Base-by-base conservation (phyloP, 2,888 invertebrate genomes). In the Chrysolina americana region DNA sequence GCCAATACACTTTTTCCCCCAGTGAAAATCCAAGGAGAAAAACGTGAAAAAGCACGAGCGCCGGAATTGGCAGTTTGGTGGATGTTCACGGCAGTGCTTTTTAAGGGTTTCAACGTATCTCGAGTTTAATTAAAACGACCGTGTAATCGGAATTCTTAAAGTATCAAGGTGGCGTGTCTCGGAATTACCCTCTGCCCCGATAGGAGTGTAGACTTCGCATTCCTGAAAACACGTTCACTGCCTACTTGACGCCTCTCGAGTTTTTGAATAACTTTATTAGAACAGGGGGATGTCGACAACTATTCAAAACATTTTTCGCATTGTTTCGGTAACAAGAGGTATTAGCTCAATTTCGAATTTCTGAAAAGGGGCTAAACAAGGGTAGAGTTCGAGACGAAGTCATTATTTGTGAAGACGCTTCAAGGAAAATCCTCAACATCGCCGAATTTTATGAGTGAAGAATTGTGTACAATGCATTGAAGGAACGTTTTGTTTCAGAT, bases 121-220 rank as follows among this genome's bases (percentile, higher is more conserved):
- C 73, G 75, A 75, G 78, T 79, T 80, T 80, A 80, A 80, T 80
- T 80, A 80, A 80, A 79, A 76, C 79, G 75, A 69, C 78, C 74
- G 73, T 77, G 71, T 76, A 76, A 78, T 80, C 77, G 76, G 73
- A 77, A 78, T 79, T 79, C 80, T 78, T 76, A 74, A 75, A 77
- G 77, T 73, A 71, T 65, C 68, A 69, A 66, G 74, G 68, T 68
- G 53, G 68, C 68, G 68, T 53, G 68, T 53, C 56, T 17, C 68
- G 56, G 41, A 68, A 68, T 53, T 53, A 41, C 71, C 68, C 68
- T 53, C 56, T 10, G 19, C 63, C n/a, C 21, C 36, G 63, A 23
- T 41, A 28, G 41, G 64, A 44, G 64, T 68, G 65, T 68, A 71
- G 76, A 71, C 70, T 78, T 74, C 74, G 69, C 71, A 78, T 80